Conservation (phyloP, 2,888 invertebrate species). For the Herminia tarsipennalis region DNA sequence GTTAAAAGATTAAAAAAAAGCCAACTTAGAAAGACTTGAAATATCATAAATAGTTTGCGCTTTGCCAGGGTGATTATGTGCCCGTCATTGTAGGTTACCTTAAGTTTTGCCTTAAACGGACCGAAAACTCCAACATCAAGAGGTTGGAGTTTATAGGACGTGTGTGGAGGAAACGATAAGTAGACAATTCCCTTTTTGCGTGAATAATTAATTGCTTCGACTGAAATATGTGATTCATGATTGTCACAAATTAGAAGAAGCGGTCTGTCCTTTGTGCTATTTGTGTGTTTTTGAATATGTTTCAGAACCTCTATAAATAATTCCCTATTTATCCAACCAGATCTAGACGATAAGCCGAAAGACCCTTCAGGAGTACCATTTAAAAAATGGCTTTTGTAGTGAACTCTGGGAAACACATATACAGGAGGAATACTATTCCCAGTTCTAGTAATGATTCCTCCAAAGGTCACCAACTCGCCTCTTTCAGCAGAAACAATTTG, state of each 20-base stretch:
- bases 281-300: conserved; percentile 20
- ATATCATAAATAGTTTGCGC: conserved; percentile 50
- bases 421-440: conserved; percentile 48
- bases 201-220: conserved; percentile 23
- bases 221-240: conserved; percentile 19
- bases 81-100: conserved; percentile 49
- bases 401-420: conserved; percentile 39
- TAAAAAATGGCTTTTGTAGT: conserved; percentile 18
- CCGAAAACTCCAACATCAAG: no score
- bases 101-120: conserved; percentile 17
- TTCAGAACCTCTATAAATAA: conserved; percentile 20
- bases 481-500: conserved; percentile 31
- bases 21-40: conserved; percentile 39
- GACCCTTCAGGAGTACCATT: conserved; percentile 33
- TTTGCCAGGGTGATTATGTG: conserved; percentile 42
- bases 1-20: conserved; percentile 48
- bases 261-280: conserved; percentile 26
- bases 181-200: conserved; percentile 28
- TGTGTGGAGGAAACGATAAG: conserved; percentile 39
- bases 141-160: no score
- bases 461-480: no score
- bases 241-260: conserved; percentile 28
- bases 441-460: conserved; percentile 31
- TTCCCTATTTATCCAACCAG: conserved; percentile 30
- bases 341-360: conserved; percentile 22